Conservation (phyloP, 2,113 vertebrate genomes). For the Lipophrys pholis region DNA sequence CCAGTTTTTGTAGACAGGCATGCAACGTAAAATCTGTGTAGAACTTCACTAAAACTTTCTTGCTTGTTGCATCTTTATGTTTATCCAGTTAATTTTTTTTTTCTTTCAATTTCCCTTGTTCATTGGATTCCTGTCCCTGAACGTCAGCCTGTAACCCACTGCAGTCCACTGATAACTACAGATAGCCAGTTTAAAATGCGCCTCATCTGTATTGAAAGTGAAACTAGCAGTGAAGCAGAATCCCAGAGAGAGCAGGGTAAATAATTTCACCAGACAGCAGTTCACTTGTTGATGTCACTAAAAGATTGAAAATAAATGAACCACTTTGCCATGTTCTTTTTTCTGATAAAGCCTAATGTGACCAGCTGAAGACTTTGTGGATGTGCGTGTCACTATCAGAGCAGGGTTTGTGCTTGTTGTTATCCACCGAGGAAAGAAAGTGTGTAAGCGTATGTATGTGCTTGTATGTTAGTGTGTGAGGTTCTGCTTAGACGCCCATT, state of each 20-base stretch:
- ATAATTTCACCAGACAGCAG: conserved; percentile 53
- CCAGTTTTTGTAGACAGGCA: background rate
- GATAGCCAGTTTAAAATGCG: conserved; percentile 32
- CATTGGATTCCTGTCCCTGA: background rate
- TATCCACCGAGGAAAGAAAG: background rate
- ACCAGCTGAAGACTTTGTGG: background rate
- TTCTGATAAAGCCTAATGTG: conserved; percentile 24
- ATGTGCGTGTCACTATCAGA: background rate
- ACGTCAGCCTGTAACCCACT: conserved; percentile 19
- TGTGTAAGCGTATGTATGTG: background rate
- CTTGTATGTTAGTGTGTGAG: background rate
- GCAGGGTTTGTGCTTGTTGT: background rate
- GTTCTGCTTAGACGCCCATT: conserved; percentile 20
- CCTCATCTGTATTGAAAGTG: conserved; percentile 45
- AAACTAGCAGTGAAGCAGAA: conserved; percentile 41
- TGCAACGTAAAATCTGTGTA: background rate
- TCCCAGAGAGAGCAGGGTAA: conserved; percentile 38
- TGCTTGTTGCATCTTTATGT: background rate
- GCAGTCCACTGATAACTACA: conserved; percentile 37
- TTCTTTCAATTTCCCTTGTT: background rate
- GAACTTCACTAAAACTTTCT: background rate
- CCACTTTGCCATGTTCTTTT: conserved; percentile 13
- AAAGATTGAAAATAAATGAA: conserved; percentile 61
- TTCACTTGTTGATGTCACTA: conserved; percentile 58
- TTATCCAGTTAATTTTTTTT: background rate